Base-by-base conservation (phyloP, 2,113 vertebrate genomes). In the Oreamnos americanus region DNA sequence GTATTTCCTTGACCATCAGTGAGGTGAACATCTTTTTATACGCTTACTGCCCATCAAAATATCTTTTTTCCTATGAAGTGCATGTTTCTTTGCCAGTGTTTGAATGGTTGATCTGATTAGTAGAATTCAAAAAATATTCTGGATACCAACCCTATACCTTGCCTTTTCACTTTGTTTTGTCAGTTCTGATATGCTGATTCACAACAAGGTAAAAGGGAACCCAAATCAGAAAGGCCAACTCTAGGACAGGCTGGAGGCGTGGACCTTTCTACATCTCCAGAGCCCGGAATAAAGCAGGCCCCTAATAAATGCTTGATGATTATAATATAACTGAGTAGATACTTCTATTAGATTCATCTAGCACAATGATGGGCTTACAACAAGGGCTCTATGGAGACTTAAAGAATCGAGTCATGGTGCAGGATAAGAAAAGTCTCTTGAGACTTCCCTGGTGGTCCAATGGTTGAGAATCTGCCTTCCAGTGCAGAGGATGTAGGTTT, bases 71-170 rank as follows among this genome's bases (percentile, higher is more conserved):
- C 78, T 86, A 10, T 62, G 55, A 95, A 45, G 4, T n/a, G 6
- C 10, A 23, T 30, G 9, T 36, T 96, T n/a, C 49, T 83, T 67
- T 51, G 81, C 47, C 53, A 33, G 30, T 82, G 33, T 94, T 90
- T 90, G 87, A 89, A 62, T 10, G 23, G 19, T 55, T 67, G 82
- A 60, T 74, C 30, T 81, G 78, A 91, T 95, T 21, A 33, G 39
- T 43, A 87, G 33, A 74, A 95, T 94, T 91, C 33, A 57, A 93
- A 95, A 62, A 10, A 64, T 28, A 81, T 78, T 91, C 91, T 91
- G 51, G 51, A 16, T 76, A 57, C 14, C n/a, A 87, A 88, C 51
- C 36, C 82, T 7, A 11, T 10, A 39, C 8, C 19, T 78, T 76
- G 3, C 36, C 57, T 86, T 51, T 87, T 76, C 36, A 53, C 51